Conservation (phyloP, 2,888 invertebrate species). For the Drosophila kanekoi region DNA sequence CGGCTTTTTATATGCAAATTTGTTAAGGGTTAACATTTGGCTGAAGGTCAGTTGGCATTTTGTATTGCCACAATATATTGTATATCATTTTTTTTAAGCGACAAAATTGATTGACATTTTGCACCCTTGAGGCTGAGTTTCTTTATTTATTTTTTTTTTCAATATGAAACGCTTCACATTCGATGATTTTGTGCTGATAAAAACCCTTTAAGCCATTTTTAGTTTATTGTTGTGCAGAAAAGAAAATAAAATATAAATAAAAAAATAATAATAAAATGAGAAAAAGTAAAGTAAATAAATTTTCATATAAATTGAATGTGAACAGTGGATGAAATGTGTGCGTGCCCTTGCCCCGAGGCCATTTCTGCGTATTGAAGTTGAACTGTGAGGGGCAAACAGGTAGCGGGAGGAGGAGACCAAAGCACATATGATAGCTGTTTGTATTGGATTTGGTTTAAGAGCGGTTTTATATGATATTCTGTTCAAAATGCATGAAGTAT, state of each 20-base stretch:
- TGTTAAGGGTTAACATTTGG: constrained; percentile 74
- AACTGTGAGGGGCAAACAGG: too few species aligned
- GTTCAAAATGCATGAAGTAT: too few species aligned
- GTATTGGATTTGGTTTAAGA: constrained; percentile 25
- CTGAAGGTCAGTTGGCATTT: constrained; percentile 74
- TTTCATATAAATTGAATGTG: constrained; percentile 61
- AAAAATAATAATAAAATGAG: constrained; percentile 4
- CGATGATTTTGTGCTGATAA: constrained; percentile 68
- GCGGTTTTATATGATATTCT: constrained; percentile 2
- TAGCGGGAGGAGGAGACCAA: not conserved
- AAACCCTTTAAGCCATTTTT: constrained; percentile 71
- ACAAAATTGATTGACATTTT: constrained; percentile 78
- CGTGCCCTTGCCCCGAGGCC: constrained; percentile 29
- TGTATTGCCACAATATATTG: constrained; percentile 64
- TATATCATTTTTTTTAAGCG: constrained; percentile 73
- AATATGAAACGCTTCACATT: constrained; percentile 44
- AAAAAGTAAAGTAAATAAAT: constrained; percentile 49
- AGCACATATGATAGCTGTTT: constrained; percentile 7
- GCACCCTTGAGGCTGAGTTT: constrained; percentile 66
- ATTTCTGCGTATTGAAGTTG: constrained; percentile 37
- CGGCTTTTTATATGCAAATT: constrained; percentile 76
- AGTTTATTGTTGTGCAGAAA: constrained; percentile 61
- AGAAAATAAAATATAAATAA: constrained; percentile 10
- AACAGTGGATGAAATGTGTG: constrained; percentile 50
- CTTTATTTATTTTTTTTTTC: too few species aligned